Evolutionary conservation across 2,797 vertebrate species (phyloP), one percentile per base, ranked within the genome.

Genomic region (Spondyliosoma cantharus): DNA sequence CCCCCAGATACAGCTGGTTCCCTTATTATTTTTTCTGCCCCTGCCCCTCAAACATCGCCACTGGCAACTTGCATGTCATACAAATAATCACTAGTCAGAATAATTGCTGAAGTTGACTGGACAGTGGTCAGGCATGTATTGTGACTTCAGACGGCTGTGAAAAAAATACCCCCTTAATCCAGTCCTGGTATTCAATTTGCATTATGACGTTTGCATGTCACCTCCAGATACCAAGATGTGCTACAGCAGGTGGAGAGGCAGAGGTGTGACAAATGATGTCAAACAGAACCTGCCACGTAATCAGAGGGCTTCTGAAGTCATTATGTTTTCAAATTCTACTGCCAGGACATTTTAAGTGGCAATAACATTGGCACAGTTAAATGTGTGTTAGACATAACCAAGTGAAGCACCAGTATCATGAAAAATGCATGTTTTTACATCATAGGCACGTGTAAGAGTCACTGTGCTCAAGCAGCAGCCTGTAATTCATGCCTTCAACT

Each of bases 251-350:
- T 66, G 48, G 65, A 0, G 12, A 58, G 46, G 78, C 65, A 71
- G 62, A n/a, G 22, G 27, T 81, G 50, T 65, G 67, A 74, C 19
- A 50, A 59, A 83, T 81, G 54, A 76, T 79, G 74, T 78, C 64
- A 78, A 82, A 81, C 78, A 76, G 13, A 50, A 72, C 42, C 59
- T 74, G 68, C 59, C 70, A 71, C 63, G 43, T 77, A 66, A 70
- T 78, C 32, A 48, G 22, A 6, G 27, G 50, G 50, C 27, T 64
- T 24, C 48, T 52, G 62, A n/a, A 72, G 37, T 63, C 53, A 48
- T 68, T 45, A 76, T 3, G 8, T 64, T 37, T 42, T 74, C 16
- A 74, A 53, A 58, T 69, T 63, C 22, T 49, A 48, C 45, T 69
- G 60, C 64, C 46, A 85, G 65, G 42, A 75, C 58, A 70, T 82